Percentiles rank a stretch among this genome's conserved stretches.
phyloP scores from a whole-genome alignment of 2,113 vertebrate species.

The Oplegnathus fasciatus region DNA sequence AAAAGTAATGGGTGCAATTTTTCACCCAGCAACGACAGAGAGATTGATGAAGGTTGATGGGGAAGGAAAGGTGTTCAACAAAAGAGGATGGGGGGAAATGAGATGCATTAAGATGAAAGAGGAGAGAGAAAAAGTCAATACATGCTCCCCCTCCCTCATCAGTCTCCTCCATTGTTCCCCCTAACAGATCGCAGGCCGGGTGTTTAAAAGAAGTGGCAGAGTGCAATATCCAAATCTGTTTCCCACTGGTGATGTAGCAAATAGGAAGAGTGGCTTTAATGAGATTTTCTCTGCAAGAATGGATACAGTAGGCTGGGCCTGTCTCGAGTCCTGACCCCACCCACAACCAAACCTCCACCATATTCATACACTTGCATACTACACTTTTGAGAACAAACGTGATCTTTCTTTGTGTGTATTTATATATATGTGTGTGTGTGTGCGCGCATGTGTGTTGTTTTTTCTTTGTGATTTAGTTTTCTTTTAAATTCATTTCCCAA shows the following conservation, averaged over 20 bases:
- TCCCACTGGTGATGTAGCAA: conserved; percentile 63
- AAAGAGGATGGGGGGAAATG: conserved; percentile 68
- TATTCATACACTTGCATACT: not conserved
- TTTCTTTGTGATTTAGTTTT: not conserved
- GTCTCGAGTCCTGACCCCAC: conserved; percentile 23
- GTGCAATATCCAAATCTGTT: conserved; percentile 78
- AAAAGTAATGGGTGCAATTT: conserved; percentile 78
- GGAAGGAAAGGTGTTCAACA: conserved; percentile 77
- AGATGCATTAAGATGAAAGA: conserved; percentile 79
- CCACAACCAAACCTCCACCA: not conserved
- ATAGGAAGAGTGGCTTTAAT: conserved; percentile 73
- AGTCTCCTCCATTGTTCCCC: conserved; percentile 72
- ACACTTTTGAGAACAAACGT: not conserved
- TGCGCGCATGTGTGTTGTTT: no score
- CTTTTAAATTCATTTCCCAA: not conserved
- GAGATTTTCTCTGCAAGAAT: conserved; percentile 67
- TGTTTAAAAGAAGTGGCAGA: conserved; percentile 64
- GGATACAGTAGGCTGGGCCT: conserved; percentile 36
- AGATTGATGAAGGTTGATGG: conserved; percentile 75
- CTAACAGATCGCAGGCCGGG: conserved; percentile 60
- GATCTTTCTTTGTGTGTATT: not conserved
- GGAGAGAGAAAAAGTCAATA: conserved; percentile 76
- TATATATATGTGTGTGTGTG: no score
- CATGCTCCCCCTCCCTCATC: conserved; percentile 59
- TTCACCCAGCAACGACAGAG: conserved; percentile 70